Conservation (phyloP, 2,888 invertebrate genomes). For the Lingula anatina region DNA sequence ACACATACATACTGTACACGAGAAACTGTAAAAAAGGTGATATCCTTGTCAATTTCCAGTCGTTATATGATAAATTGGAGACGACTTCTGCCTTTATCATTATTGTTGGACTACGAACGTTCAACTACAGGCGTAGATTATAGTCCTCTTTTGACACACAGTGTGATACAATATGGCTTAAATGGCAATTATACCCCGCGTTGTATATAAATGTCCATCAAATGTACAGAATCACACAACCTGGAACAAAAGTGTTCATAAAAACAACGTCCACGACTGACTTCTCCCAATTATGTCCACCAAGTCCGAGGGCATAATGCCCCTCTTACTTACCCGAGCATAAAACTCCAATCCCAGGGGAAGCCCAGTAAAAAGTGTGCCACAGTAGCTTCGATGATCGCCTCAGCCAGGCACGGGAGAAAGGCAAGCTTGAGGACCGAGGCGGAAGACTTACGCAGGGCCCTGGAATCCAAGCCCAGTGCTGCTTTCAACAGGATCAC, state of each 20-base stretch:
- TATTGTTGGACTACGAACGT: too few relatives aligned
- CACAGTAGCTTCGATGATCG: slow-evolving; percentile 62
- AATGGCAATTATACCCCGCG: too few relatives aligned
- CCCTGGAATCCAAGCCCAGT: slow-evolving; percentile 78
- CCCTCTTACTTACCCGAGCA: slow-evolving; percentile 66
- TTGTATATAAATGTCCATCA: background rate
- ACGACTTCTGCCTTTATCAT: too few relatives aligned
- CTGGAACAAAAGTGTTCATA: background rate
- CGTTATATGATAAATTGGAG: too few relatives aligned
- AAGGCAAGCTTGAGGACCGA: slow-evolving; percentile 68
- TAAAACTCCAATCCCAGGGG: slow-evolving; percentile 76
- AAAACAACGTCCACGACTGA: background rate
- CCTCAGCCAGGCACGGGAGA: slow-evolving; percentile 78
- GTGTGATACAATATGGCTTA: too few relatives aligned
- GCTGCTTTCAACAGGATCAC: slow-evolving; percentile 87
- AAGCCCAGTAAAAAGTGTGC: slow-evolving; percentile 68
- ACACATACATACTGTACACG: too few relatives aligned
- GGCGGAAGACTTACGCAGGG: slow-evolving; percentile 69
- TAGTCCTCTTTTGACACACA: too few relatives aligned
- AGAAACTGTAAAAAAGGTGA: too few relatives aligned
- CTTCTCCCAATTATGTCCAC: background rate
- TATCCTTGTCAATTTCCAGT: too few relatives aligned
- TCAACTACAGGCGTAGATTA: too few relatives aligned
- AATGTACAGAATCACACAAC: background rate
- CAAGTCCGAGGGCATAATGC: too few relatives aligned